A percentile compares a stretch with the other conserved stretches of the same genome.
Conservation (phyloP, 1,140 invertebrate genomes). For the Sycobia sp. region DNA sequence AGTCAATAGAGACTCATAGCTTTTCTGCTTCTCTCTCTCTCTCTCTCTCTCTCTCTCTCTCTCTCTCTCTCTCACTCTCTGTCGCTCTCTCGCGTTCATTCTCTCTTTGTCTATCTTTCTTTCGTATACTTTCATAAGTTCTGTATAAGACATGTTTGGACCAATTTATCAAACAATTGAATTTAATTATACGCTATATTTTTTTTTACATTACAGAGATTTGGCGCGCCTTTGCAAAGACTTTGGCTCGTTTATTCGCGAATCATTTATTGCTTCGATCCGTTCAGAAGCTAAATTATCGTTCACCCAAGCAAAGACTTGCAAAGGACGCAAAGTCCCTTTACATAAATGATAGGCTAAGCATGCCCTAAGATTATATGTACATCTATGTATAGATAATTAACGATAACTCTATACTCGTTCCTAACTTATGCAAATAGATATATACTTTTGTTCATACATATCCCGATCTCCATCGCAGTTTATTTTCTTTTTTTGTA, state of each 20-base stretch:
- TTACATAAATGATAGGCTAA: conserved; percentile 46
- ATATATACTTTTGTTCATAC: conserved; percentile 30
- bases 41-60: too few relatives aligned
- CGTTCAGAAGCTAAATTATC: background rate
- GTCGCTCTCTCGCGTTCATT: too few relatives aligned
- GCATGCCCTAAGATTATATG: conserved; percentile 51
- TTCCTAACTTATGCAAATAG: conserved; percentile 45
- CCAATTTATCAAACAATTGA: conserved; percentile 48
- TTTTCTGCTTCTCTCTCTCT: conserved; percentile 14
- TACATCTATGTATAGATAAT: conserved; percentile 52
- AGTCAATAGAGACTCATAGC: conserved; percentile 24
- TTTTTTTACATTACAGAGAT: conserved; percentile 32
- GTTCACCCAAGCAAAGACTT: background rate
- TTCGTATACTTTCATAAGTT: conserved; percentile 57
- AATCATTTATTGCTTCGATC: background rate
- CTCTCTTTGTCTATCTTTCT: too few relatives aligned
- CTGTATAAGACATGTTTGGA: conserved; percentile 48
- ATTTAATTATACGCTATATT: conserved; percentile 38
- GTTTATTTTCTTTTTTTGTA: conserved; percentile 51
- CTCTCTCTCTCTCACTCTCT: too few relatives aligned
- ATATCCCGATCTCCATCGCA: conserved; percentile 1
- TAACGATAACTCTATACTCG: conserved; percentile 49
- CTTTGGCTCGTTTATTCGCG: too few relatives aligned
- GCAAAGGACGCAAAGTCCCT: conserved; percentile 14
- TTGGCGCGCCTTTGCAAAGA: conserved; percentile 21